phyloP scores from a whole-genome alignment of 1,140 invertebrate species.

The Heliconius nattereri region DNA sequence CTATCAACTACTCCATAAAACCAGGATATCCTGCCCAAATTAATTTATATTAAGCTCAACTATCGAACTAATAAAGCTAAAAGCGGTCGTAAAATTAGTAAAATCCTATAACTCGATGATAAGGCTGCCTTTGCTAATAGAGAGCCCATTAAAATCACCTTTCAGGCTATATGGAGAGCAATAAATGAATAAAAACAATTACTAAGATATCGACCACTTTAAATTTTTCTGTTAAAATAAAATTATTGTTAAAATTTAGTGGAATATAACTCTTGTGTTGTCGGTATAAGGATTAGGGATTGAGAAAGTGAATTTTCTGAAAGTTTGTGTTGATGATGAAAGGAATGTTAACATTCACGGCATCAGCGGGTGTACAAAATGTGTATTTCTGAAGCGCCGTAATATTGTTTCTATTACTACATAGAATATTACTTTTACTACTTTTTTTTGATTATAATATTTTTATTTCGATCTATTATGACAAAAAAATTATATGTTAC shows the following conservation, averaged over 20 bases:
- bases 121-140: slow-evolving; percentile 59
- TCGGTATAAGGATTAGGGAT: background rate
- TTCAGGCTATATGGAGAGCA: slow-evolving; percentile 57
- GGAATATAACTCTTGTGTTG: background rate
- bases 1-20: slow-evolving; percentile 16
- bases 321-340: background rate
- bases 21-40: slow-evolving; percentile 31
- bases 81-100: slow-evolving; percentile 65
- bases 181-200: slow-evolving; percentile 77
- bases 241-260: background rate
- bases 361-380: background rate
- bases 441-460: no score
- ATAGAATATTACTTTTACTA: no score
- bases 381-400: background rate
- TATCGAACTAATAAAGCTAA: slow-evolving; percentile 55
- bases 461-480: no score
- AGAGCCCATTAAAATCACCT: slow-evolving; percentile 67
- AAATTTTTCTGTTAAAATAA: slow-evolving; percentile 17
- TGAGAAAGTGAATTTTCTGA: background rate
- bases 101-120: slow-evolving; percentile 60
- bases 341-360: background rate
- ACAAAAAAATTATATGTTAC: no score
- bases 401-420: background rate
- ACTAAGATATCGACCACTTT: slow-evolving; percentile 34
- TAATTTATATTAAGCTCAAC: slow-evolving; percentile 33